Evolutionary conservation across 1,140 invertebrate genomes (phyloP), one percentile per base, ranked within the genome.

Genomic region (Euglossa dilemma): DNA sequence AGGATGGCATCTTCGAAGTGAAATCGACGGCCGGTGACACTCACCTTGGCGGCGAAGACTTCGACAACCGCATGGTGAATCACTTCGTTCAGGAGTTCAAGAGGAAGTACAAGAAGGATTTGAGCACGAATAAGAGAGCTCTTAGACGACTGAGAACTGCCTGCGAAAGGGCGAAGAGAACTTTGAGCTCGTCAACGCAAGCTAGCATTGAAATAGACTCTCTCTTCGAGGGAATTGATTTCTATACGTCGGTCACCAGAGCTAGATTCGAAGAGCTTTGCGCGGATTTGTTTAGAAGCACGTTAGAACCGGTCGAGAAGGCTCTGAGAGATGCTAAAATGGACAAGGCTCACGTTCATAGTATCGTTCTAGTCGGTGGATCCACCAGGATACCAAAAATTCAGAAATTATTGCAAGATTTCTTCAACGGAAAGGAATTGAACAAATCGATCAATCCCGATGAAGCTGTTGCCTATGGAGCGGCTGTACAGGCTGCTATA

Each of bases 11-110:
- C 57, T 93, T 93, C 52, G 95, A 91, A 94, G 97, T 97, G 52
- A 96, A 96, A 90, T 96, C 97, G 1, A 97, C 97, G 0, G 96
- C 96, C 83, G 97, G 97, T 57, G 97, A 97, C 85, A 97, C 97
- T 70, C 96, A 97, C 88, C 93, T 98, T 56, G 97, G 97, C 50
- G 98, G 98, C 3, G 98, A 97, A 89, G 97, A 97, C 88, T 97
- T 97, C 87, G 96, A 97, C 84, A 97, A 97, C 89, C 91, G 96
- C 5, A 95, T 97, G 95, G 96, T 97, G 7, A 96, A 95, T 84
- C 95, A 96, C 86, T 96, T 97, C 78, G 94, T 96, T 7, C 93
- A 96, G 74, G 96, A 97, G 89, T 97, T 97, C 93, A 96, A 96
- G 88, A 91, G 96, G 6, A 97, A 97, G 83, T 95, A 96, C 92